A percentile compares a stretch with the other conserved stretches of the same genome.
These are phyloP conservation scores for Metopolophium dirhodum DNA, from an alignment of 1,140 invertebrate species.

Conservation along the genomic window DNA sequence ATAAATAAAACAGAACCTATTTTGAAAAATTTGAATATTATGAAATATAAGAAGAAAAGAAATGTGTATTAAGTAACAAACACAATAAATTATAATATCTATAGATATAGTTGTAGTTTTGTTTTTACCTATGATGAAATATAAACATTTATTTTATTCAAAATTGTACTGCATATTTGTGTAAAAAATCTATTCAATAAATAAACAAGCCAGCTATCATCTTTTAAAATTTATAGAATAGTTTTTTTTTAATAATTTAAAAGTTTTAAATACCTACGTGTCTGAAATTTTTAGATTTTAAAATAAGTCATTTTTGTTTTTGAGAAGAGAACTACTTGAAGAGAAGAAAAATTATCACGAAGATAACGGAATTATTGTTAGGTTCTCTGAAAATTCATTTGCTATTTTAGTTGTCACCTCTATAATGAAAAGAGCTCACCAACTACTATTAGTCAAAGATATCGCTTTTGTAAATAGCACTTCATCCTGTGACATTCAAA, in stretches of 20 bases:
- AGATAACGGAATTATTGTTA: not conserved
- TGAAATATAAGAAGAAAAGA: too few relatives aligned
- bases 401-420: not conserved
- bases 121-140: not conserved
- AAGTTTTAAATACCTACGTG: not conserved
- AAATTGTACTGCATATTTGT: not conserved
- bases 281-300: not conserved
- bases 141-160: not conserved
- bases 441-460: not conserved
- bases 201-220: not conserved
- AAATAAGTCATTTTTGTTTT: not conserved
- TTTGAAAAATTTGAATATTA: too few relatives aligned
- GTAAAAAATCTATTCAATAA: not conserved
- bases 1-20: too few relatives aligned
- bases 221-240: not conserved
- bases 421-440: not conserved
- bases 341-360: not conserved
- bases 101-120: not conserved
- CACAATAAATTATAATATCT: too few relatives aligned
- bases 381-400: not conserved
- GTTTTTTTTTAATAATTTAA: not conserved
- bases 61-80: too few relatives aligned
- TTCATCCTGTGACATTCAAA: not conserved
- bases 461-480: not conserved
- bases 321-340: constrained; percentile 11